Evolutionary conservation across 2,888 invertebrate genomes (phyloP), one percentile per base, ranked within the genome.

Genomic region (Acronicta aceris): DNA sequence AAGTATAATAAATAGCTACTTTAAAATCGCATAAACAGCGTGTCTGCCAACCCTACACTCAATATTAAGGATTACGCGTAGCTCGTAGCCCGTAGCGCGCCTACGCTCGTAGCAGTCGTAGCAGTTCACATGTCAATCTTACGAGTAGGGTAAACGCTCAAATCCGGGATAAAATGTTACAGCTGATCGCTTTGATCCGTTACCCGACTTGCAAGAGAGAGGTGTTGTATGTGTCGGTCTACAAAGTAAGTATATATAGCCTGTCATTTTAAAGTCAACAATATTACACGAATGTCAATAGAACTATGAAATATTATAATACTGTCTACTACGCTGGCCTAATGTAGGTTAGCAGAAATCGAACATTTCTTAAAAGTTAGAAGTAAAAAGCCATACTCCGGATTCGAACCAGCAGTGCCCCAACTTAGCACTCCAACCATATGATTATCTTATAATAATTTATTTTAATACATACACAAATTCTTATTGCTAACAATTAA

Each of bases 121-220:
- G 82, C 84, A 67, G 77, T 80, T 83, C 84, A 65, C 78, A 78
- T 72, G 80, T 79, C 81, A 70, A 65, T 59, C 59, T 49, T 9
- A 15, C 36, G 45, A n/a, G 25, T 49, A 41, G 59, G 45, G 58
- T 49, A 60, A 53, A 51, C 15, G 43, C 58, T 65, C 59, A 55
- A 38, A 68, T 71, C 59, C 60, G 21, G 41, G 63, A 61, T 59
- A 49, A 57, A 66, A n/a, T 16, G 46, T 51, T 60, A 55, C 54
- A 64, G 50, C 52, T 52, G 61, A 68, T 65, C 58, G 51, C 40
- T 56, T 55, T 59, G 45, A 73, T 59, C 40, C 46, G n/a, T 16
- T 64, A 42, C 0, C 53, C 46, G 51, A 59, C 42, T 54, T n/a
- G 5, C 30, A 8, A 43, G 49, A 41, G 40, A 30, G 43, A 17